These are phyloP conservation scores for Campaea margaritaria DNA, from an alignment of 2,888 invertebrate species.

Conservation along the genomic window DNA sequence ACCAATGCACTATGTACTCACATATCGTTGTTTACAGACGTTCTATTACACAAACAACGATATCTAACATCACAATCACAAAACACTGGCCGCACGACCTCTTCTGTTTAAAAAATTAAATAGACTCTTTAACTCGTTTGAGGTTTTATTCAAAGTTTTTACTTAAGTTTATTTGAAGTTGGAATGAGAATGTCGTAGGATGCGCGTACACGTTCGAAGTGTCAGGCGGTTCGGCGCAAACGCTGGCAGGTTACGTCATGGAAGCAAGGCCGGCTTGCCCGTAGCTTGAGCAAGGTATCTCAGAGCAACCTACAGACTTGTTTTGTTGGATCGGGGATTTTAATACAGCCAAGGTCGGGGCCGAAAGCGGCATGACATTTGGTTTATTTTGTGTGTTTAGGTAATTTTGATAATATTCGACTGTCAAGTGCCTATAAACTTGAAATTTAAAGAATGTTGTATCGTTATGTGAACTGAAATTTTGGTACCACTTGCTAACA, in stretches of 20 bases:
- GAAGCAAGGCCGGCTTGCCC: slow-evolving; percentile 58
- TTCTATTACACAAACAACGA: neutral
- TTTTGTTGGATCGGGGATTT: slow-evolving; percentile 64
- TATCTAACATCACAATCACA: slow-evolving; percentile 3
- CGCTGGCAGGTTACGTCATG: slow-evolving; percentile 73
- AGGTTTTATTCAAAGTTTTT: slow-evolving; percentile 2
- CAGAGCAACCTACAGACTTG: slow-evolving; percentile 60
- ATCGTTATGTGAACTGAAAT: no score
- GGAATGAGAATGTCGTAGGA: slow-evolving; percentile 43
- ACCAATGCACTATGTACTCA: slow-evolving; percentile 8
- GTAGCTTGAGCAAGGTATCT: slow-evolving; percentile 34
- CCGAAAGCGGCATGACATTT: slow-evolving; percentile 51
- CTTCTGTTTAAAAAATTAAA: slow-evolving; percentile 1
- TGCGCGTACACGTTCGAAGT: slow-evolving; percentile 68
- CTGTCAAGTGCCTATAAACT: no score
- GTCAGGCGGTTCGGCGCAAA: slow-evolving; percentile 54
- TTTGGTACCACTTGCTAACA: no score
- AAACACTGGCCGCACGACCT: neutral
- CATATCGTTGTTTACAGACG: slow-evolving; percentile 12
- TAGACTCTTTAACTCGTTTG: neutral
- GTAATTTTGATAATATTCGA: slow-evolving; percentile 29
- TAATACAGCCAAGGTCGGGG: slow-evolving; percentile 61
- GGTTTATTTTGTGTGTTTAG: slow-evolving; percentile 43
- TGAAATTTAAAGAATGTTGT: no score
- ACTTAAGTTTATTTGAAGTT: slow-evolving; percentile 8